A percentile compares a stretch with the other conserved stretches of the same genome.
Evolutionary conservation across 64 coral and sea anemone genomes (phyloP).

Genomic region (Orbicella faveolata): DNA sequence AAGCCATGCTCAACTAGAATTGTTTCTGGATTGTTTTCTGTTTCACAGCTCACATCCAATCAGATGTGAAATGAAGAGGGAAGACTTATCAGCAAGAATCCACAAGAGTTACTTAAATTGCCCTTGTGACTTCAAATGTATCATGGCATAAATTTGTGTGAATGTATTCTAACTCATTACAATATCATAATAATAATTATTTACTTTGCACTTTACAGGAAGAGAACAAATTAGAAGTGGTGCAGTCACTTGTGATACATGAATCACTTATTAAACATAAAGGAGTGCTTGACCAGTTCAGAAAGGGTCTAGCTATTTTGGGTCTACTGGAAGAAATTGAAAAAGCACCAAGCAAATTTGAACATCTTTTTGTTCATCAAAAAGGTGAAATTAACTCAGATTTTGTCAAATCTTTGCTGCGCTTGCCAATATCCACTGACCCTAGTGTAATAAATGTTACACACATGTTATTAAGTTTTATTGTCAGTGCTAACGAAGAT

Average conservation of each 20-base stretch:
- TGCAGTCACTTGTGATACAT: no score
- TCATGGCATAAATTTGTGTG: no score
- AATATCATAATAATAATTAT: no score
- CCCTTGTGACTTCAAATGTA: no score
- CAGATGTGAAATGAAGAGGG: background rate
- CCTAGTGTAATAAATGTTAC: slow-evolving; percentile 30
- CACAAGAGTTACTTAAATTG: no score
- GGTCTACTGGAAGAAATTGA: slow-evolving; percentile 46
- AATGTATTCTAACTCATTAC: no score
- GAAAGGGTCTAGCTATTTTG: slow-evolving; percentile 54
- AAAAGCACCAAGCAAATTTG: slow-evolving; percentile 43
- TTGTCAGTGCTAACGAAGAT: slow-evolving; percentile 45
- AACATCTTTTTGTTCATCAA: slow-evolving; percentile 42
- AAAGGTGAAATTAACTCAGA: slow-evolving; percentile 29
- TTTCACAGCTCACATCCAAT: background rate
- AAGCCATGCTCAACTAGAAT: background rate
- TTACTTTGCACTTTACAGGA: no score
- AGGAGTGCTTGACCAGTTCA: slow-evolving; percentile 48
- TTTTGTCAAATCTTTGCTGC: slow-evolving; percentile 18
- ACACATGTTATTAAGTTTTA: slow-evolving; percentile 39
- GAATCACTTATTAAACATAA: slow-evolving; percentile 20
- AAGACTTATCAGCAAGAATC: background rate
- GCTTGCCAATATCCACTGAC: slow-evolving; percentile 12
- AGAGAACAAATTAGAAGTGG: no score
- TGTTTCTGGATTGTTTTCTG: slow-evolving; percentile 1